Evolutionary conservation across 2,888 invertebrate species (phyloP).

Genomic region (Stegana nigrithorax): DNA sequence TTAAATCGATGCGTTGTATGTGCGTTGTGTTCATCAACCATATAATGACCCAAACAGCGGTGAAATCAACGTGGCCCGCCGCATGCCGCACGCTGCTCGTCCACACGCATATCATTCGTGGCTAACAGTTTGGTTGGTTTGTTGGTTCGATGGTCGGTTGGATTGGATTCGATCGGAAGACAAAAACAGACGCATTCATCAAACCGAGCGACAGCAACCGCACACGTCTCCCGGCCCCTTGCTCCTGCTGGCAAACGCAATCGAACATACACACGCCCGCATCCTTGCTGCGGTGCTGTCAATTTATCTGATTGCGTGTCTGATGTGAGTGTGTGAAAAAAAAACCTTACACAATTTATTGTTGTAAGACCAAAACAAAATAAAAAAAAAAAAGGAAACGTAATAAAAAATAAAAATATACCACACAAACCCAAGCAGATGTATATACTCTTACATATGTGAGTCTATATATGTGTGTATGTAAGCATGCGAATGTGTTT

Average conservation of each 20-base stretch:
- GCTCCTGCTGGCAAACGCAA: background rate
- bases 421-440: background rate
- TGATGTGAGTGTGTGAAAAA: background rate
- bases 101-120: too few relatives aligned
- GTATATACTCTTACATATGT: background rate
- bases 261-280: background rate
- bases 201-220: constrained; percentile 12
- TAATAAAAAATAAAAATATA: background rate
- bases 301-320: constrained; percentile 18
- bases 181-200: constrained; percentile 17
- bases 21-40: too few relatives aligned
- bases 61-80: background rate
- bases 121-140: background rate
- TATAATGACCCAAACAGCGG: constrained; percentile 3
- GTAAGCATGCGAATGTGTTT: too few relatives aligned
- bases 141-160: background rate
- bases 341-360: constrained; percentile 15
- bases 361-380: too few relatives aligned
- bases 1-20: constrained; percentile 8
- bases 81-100: too few relatives aligned
- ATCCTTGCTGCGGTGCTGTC: background rate
- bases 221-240: too few relatives aligned
- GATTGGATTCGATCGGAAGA: constrained; percentile 1
- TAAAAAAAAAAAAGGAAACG: too few relatives aligned
- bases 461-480: too few relatives aligned